Evolutionary conservation across 2,888 invertebrate genomes (phyloP).

Genomic region (Hoplodrina blanda): DNA sequence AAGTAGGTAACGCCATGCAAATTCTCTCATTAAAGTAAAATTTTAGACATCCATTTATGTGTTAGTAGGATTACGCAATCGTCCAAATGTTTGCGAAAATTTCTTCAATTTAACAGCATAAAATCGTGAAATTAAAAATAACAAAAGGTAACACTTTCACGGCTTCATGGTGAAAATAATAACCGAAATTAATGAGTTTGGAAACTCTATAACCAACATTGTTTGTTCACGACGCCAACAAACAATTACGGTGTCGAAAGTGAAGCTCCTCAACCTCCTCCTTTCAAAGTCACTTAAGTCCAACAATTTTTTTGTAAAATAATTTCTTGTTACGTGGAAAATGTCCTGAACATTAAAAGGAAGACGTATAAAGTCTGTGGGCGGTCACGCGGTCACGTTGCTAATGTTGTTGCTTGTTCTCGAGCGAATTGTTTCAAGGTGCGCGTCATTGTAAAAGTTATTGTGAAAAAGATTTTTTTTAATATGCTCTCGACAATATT

Average conservation of each 20-base stretch:
- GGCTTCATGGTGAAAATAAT: no score
- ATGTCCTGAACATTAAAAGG: neutral
- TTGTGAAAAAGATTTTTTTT: neutral
- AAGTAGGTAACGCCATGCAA: no score
- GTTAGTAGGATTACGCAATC: neutral
- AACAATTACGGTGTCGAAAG: neutral
- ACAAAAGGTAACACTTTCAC: neutral
- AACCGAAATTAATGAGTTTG: neutral
- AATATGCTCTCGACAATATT: neutral
- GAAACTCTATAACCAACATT: neutral
- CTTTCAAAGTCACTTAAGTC: neutral
- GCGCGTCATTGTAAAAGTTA: neutral
- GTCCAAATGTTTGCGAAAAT: neutral
- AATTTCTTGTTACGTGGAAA: neutral
- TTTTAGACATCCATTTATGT: neutral
- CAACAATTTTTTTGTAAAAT: conserved; percentile 3
- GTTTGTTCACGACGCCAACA: neutral
- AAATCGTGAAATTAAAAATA: neutral
- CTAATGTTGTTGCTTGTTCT: neutral
- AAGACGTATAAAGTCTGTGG: neutral
- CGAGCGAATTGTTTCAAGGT: neutral
- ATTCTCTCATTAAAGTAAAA: no score
- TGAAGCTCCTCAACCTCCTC: neutral
- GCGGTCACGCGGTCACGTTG: neutral
- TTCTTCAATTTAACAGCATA: neutral